These are phyloP conservation scores for Plebejus melissa DNA, from an alignment of 2,888 invertebrate genomes.

Conservation along the genomic window DNA sequence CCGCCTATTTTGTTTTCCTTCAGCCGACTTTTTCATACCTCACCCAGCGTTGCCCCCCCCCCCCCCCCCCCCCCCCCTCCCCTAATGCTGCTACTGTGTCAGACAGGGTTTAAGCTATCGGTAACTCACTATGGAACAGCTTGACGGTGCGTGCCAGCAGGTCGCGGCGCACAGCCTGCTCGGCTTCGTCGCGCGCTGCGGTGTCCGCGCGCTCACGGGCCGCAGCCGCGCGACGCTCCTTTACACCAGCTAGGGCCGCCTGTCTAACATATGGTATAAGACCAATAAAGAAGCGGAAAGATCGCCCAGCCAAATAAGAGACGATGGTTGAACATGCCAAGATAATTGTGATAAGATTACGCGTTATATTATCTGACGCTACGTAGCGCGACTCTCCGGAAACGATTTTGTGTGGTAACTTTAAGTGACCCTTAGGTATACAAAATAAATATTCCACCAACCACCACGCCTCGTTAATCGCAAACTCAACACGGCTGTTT, in stretches of 20 bases:
- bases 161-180: slow-evolving; percentile 60
- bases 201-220: slow-evolving; percentile 54
- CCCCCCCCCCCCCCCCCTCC: no score
- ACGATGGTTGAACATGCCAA: not conserved
- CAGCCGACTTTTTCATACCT: no score
- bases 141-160: slow-evolving; percentile 56
- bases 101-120: not conserved
- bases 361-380: no score
- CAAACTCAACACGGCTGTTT: not conserved
- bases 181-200: slow-evolving; percentile 54
- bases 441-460: not conserved
- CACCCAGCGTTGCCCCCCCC: no score
- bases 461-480: not conserved
- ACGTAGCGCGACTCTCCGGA: no score
- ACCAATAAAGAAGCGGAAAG: not conserved
- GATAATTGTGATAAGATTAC: not conserved
- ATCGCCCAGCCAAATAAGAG: not conserved
- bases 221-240: slow-evolving; percentile 54
- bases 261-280: slow-evolving; percentile 48
- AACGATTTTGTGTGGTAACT: no score
- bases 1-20: no score
- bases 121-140: slow-evolving; percentile 56
- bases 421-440: no score
- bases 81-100: no score
- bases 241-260: slow-evolving; percentile 64